Base-by-base conservation (phyloP, 2,797 vertebrate species). In the Liparis tanakae region DNA sequence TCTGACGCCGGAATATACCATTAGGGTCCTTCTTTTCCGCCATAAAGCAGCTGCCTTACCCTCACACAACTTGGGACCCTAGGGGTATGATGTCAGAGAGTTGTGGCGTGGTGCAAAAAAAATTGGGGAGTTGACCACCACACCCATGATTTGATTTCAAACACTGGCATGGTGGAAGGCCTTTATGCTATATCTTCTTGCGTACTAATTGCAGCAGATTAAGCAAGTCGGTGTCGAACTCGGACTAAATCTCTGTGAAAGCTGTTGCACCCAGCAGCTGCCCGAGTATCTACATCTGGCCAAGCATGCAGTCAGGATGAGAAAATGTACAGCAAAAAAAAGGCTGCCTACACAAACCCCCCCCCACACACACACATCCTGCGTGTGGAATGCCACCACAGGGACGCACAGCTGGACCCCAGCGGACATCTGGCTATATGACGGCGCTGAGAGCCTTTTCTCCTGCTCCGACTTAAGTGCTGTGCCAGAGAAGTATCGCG, bases 1-100 rank as follows among this genome's bases (percentile, higher is more conserved):
- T 82, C 80, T 90, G 88, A 90, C 71, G 81, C 89, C 88, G 86
- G 87, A 80, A 62, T 76, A 79, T 70, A 71, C 78, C 78, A 78
- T 85, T 83, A 86, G 78, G 75, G 83, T 84, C 84, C 83, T 91
- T 88, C 89, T 90, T 92, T 91, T 89, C 88, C 87, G 78, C 85
- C 74, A 87, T 81, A 91, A 88, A 87, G 84, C 87, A 87, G 88
- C 80, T 84, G 87, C 76, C 36, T 72, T 74, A 82, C 76, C 41
- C 79, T 83, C 48, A 41, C 67, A 54, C 65, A 46, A 69, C 73
- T 76, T 67, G 59, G 55, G 78, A 74, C 63, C 75, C 87, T 46
- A 66, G 82, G 54, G 84, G 74, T 68, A 86, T 91, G 90, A 93
- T 89, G 91, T 92, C 88, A 88, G 73, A 46, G 50, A 33, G 43